A percentile compares a stretch with the other conserved stretches of the same genome.
phyloP scores from a whole-genome alignment of 2,888 invertebrate species.

The Ernsta delagoae region DNA sequence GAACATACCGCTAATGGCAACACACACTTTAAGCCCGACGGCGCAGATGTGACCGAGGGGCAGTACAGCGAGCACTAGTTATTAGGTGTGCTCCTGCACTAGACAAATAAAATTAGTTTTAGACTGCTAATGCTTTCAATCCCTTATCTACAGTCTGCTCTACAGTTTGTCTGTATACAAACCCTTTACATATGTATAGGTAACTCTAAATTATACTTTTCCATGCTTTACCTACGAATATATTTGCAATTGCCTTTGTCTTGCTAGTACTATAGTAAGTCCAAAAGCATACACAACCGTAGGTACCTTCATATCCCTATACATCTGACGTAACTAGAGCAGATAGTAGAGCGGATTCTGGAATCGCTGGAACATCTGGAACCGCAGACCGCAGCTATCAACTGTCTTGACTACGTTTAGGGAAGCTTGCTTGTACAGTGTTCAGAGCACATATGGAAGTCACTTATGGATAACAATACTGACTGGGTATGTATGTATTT shows the following conservation, averaged over 20 bases:
- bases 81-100: background rate
- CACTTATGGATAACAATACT: no score
- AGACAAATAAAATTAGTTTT: constrained; percentile 4
- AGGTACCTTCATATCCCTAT: background rate
- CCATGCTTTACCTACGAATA: no score
- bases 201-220: no score
- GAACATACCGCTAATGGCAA: constrained; percentile 11
- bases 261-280: background rate
- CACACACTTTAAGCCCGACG: background rate
- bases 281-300: background rate
- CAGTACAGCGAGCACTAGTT: background rate
- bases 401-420: constrained; percentile 3
- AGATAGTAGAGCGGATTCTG: background rate
- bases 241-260: no score
- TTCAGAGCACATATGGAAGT: background rate
- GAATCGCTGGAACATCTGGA: constrained; percentile 4
- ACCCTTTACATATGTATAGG: no score
- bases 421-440: background rate
- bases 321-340: background rate
- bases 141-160: no score
- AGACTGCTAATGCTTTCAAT: no score
- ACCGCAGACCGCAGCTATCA: constrained; percentile 8
- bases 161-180: no score
- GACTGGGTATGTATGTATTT: no score
- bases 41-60: constrained; percentile 8